These are phyloP conservation scores for Acestrorhynchus altus DNA, from an alignment of 2,797 vertebrate genomes.

Conservation along the genomic window DNA sequence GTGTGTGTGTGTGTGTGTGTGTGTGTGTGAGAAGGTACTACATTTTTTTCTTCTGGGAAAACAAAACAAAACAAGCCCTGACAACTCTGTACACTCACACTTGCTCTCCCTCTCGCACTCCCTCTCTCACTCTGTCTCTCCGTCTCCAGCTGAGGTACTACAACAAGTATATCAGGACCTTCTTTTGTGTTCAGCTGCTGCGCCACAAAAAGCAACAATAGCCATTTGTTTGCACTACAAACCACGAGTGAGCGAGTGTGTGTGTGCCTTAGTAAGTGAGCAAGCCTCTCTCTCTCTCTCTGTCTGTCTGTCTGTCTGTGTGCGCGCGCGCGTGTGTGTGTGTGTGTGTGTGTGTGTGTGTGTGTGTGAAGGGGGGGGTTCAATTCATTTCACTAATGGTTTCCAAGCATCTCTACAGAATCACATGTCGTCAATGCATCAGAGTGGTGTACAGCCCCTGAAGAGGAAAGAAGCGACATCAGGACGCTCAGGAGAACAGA, in stretches of 20 bases:
- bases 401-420: slow-evolving; percentile 86
- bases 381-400: slow-evolving; percentile 89
- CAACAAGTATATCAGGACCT: slow-evolving; percentile 61
- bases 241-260: slow-evolving; percentile 38
- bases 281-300: slow-evolving; percentile 1
- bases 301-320: slow-evolving; percentile 31
- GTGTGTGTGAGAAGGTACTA: slow-evolving; percentile 37
- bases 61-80: slow-evolving; percentile 61
- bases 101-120: slow-evolving; percentile 24
- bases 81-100: slow-evolving; percentile 49
- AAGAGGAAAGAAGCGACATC: slow-evolving; percentile 84
- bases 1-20: slow-evolving; percentile 36
- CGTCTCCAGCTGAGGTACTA: slow-evolving; percentile 46
- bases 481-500: slow-evolving; percentile 86
- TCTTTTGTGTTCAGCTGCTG: slow-evolving; percentile 62
- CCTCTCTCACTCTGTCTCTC: slow-evolving; percentile 30
- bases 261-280: slow-evolving; percentile 20
- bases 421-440: slow-evolving; percentile 87
- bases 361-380: slow-evolving; percentile 59
- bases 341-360: slow-evolving; percentile 33
- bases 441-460: slow-evolving; percentile 79
- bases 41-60: slow-evolving; percentile 20
- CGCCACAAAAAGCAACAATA: slow-evolving; percentile 78
- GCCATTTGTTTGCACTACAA: slow-evolving; percentile 81
- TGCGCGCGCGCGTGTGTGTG: slow-evolving; percentile 36